These are phyloP conservation scores for Sphaeridia pumilis DNA, from an alignment of 2,888 invertebrate genomes.

Conservation along the genomic window DNA sequence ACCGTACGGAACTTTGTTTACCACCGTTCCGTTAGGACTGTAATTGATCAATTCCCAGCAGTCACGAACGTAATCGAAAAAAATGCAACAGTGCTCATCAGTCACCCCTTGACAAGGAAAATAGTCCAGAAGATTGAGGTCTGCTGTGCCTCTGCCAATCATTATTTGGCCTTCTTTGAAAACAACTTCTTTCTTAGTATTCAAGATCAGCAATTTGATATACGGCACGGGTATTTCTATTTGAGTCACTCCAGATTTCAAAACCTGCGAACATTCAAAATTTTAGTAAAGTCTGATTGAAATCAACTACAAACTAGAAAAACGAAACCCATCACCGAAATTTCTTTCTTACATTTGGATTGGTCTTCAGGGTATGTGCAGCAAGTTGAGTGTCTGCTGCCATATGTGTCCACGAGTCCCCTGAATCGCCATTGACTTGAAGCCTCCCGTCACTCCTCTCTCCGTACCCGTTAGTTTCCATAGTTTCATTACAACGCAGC, in stretches of 20 bases:
- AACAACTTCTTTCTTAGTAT: slow-evolving; percentile 10
- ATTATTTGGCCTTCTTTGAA: slow-evolving; percentile 12
- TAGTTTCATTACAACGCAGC: slow-evolving; percentile 13
- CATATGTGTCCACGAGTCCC: no score
- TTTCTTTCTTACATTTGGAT: no score
- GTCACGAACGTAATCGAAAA: slow-evolving; percentile 18
- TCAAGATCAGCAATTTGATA: slow-evolving; percentile 11
- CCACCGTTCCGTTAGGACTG: slow-evolving; percentile 28
- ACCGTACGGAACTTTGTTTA: slow-evolving; percentile 12
- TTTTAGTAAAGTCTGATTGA: no score
- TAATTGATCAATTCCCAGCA: slow-evolving; percentile 73
- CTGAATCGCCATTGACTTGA: no score
- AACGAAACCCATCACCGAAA: no score
- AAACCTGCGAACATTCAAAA: background rate
- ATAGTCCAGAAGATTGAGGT: slow-evolving; percentile 8
- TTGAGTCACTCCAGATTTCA: background rate
- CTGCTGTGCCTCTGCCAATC: slow-evolving; percentile 12
- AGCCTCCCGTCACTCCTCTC: background rate
- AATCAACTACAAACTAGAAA: no score
- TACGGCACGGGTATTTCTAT: slow-evolving; percentile 13
- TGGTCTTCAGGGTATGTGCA: no score
- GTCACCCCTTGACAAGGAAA: slow-evolving; percentile 19
- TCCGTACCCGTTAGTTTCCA: slow-evolving; percentile 2
- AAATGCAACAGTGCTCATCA: slow-evolving; percentile 23
- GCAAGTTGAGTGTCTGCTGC: no score